These are phyloP conservation scores for Hemiscyllium ocellatum DNA, from an alignment of 2,113 vertebrate genomes.

Conservation along the genomic window DNA sequence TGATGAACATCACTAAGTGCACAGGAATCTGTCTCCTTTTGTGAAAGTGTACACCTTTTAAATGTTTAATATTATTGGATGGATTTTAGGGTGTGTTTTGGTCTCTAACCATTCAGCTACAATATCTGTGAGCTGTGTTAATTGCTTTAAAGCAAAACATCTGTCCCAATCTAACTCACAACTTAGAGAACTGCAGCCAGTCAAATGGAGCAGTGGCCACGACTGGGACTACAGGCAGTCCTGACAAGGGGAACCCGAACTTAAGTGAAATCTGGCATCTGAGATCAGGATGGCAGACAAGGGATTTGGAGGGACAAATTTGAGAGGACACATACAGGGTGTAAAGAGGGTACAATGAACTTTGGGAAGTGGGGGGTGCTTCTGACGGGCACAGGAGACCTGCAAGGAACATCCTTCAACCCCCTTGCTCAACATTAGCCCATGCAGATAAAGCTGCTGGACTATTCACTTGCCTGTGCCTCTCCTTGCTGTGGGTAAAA, in stretches of 20 bases:
- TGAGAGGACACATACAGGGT: not conserved
- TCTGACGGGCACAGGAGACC: not conserved
- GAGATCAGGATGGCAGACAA: not conserved
- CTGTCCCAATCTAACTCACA: not conserved
- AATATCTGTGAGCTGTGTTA: not conserved
- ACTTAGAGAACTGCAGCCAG: not conserved
- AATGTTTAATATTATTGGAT: not conserved
- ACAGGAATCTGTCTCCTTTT: not conserved
- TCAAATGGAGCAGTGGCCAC: not conserved
- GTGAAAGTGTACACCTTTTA: not conserved
- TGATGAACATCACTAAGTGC: not conserved
- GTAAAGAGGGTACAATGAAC: not conserved
- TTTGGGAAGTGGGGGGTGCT: not conserved
- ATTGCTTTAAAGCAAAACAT: not conserved
- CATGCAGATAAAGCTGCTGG: too few species aligned
- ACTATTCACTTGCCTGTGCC: too few species aligned
- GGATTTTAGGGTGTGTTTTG: not conserved
- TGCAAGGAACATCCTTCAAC: too few species aligned
- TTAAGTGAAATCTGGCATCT: not conserved
- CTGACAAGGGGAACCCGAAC: not conserved
- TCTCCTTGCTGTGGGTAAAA: too few species aligned
- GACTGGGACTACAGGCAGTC: not conserved
- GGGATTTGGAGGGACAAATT: not conserved
- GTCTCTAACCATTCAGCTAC: too few species aligned
- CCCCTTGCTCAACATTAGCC: too few species aligned